Percentiles rank a stretch among this genome's conserved stretches.
phyloP scores from a whole-genome alignment of 2,888 invertebrate species.

The Cabera pusaria region DNA sequence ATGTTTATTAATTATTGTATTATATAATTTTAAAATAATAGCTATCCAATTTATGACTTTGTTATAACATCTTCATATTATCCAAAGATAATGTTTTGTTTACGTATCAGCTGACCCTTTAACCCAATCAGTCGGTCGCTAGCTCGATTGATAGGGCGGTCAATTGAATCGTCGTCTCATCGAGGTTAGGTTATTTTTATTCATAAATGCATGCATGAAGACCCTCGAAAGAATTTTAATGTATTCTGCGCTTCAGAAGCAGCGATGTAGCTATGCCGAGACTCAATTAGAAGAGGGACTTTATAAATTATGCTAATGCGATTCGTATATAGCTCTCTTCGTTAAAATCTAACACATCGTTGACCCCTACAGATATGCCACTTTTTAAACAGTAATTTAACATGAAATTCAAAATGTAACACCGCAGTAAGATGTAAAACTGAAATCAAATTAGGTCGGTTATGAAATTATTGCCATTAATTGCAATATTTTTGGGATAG shows the following conservation, averaged over 20 bases:
- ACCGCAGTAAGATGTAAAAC: not conserved
- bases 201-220: slow-evolving; percentile 7
- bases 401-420: slow-evolving; percentile 26
- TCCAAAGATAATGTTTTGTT: slow-evolving; percentile 2
- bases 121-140: not conserved
- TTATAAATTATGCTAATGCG: slow-evolving; percentile 59
- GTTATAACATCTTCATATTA: no score
- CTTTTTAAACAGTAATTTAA: slow-evolving; percentile 37
- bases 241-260: slow-evolving; percentile 28
- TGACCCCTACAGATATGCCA: slow-evolving; percentile 36
- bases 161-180: slow-evolving; percentile 3
- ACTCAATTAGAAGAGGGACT: slow-evolving; percentile 46
- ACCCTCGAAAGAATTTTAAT: slow-evolving; percentile 22
- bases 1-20: no score
- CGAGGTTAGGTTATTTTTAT: slow-evolving; percentile 10
- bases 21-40: no score
- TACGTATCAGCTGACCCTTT: slow-evolving; percentile 7
- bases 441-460: slow-evolving; percentile 2
- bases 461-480: no score
- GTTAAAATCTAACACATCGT: slow-evolving; percentile 56
- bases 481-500: not conserved
- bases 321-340: slow-evolving; percentile 41
- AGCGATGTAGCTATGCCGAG: slow-evolving; percentile 21
- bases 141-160: slow-evolving; percentile 3
- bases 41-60: no score